These are phyloP conservation scores for Lasius platythorax DNA, from an alignment of 2,888 invertebrate species.

Conservation along the genomic window DNA sequence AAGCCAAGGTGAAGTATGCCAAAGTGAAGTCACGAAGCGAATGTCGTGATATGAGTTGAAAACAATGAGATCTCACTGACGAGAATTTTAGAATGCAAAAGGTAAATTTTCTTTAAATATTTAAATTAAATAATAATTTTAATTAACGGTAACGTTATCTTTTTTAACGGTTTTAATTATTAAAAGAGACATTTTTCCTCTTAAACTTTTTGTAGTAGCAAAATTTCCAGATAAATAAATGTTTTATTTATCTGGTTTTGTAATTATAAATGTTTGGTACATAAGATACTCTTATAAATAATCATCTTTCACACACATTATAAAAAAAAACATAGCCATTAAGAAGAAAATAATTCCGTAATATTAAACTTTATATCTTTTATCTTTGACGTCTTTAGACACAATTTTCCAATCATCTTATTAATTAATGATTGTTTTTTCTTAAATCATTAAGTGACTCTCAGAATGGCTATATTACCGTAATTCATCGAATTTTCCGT, in stretches of 20 bases:
- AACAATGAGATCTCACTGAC: background rate
- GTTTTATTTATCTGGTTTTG: too few species aligned
- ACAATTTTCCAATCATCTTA: background rate
- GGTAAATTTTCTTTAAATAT: background rate
- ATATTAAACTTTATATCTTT: background rate
- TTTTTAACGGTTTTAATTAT: background rate
- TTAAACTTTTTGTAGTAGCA: background rate
- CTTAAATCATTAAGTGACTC: background rate
- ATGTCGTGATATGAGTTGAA: background rate
- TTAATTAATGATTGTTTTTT: constrained; percentile 23
- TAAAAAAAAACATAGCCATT: background rate
- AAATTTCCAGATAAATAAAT: background rate
- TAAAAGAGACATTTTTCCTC: background rate
- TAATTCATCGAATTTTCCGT: background rate
- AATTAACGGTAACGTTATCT: background rate
- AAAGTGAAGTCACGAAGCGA: background rate
- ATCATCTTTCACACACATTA: background rate
- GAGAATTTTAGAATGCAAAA: background rate
- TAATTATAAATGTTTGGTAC: too few species aligned
- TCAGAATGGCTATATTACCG: background rate
- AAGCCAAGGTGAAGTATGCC: background rate
- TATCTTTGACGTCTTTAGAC: background rate
- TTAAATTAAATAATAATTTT: background rate
- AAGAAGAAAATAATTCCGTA: background rate
- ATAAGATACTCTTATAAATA: background rate